These are phyloP conservation scores for Aphidoletes aphidimyza DNA, from an alignment of 2,888 invertebrate species.

Conservation along the genomic window DNA sequence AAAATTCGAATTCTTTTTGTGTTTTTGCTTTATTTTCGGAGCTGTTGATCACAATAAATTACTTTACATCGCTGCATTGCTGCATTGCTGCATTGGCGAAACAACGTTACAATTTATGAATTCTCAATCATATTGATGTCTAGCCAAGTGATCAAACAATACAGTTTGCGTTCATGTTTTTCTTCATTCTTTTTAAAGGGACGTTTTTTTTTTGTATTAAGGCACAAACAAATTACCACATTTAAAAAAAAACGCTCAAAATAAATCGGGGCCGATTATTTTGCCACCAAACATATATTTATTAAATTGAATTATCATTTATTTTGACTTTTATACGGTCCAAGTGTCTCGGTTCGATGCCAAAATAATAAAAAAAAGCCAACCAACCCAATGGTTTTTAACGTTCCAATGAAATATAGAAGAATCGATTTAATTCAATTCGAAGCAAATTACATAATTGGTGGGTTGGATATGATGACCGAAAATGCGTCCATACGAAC, in stretches of 20 bases:
- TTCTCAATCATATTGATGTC: not conserved
- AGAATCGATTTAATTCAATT: constrained; percentile 54
- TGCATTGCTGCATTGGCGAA: no score
- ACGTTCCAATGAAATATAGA: not conserved
- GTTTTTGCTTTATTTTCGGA: not conserved
- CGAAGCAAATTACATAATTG: constrained; percentile 40
- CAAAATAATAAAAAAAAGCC: no score
- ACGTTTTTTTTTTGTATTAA: no score
- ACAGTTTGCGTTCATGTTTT: not conserved
- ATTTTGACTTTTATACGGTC: constrained; percentile 26
- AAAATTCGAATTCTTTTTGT: no score
- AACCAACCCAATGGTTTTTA: no score
- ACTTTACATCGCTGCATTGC: no score
- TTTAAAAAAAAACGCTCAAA: not conserved
- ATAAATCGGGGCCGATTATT: not conserved
- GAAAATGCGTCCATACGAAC: not conserved
- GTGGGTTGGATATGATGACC: constrained; percentile 17
- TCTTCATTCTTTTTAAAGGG: not conserved
- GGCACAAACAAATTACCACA: constrained; percentile 15
- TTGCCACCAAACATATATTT: constrained; percentile 18
- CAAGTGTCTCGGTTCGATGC: no score
- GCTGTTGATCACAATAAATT: not conserved
- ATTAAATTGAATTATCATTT: constrained; percentile 54
- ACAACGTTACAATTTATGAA: constrained; percentile 4
- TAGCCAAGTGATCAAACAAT: not conserved